Conservation (phyloP, 2,113 vertebrate species). For the Pygoscelis adeliae region DNA sequence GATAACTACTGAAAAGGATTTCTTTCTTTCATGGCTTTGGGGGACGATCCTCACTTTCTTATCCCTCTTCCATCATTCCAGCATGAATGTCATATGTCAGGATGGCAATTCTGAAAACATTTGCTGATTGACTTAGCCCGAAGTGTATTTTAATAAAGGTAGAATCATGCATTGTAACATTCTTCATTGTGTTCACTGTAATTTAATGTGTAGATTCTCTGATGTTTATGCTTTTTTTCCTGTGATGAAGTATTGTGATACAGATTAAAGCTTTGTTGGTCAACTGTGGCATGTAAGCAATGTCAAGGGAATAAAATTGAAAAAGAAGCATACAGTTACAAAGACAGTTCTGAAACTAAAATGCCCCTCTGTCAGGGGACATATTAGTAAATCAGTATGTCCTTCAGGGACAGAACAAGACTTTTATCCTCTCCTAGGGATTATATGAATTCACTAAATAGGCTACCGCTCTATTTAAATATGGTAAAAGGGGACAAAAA, state of each 20-base stretch:
- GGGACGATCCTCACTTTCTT: background rate
- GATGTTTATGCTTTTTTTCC: background rate
- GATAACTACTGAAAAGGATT: background rate
- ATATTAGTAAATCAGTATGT: background rate
- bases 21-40: background rate
- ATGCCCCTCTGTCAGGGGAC: conserved; percentile 1
- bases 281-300: background rate
- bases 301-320: background rate
- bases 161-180: background rate
- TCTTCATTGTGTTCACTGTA: background rate
- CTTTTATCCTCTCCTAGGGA: background rate
- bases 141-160: background rate
- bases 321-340: background rate
- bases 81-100: background rate
- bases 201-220: background rate
- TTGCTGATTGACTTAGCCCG: background rate
- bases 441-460: background rate
- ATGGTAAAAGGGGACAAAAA: background rate
- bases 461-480: background rate
- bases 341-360: conserved; percentile 11
- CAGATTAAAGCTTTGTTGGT: conserved; percentile 34
- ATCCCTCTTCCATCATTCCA: background rate
- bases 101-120: background rate
- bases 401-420: background rate
- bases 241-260: background rate